Conservation (phyloP, 2,113 vertebrate genomes). For the Meriones unguiculatus region DNA sequence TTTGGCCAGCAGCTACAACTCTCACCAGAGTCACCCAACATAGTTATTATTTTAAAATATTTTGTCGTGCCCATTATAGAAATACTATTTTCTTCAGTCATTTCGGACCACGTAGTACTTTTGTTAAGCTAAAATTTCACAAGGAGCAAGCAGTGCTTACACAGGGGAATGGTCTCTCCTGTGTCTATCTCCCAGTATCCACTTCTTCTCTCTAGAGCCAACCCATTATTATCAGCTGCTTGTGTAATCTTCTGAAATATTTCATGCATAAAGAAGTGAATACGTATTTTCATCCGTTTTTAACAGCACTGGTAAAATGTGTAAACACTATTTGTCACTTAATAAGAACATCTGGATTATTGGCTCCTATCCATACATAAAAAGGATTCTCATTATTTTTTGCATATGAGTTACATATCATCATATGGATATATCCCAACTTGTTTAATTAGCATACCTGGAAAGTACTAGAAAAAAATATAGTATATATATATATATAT, state of each 20-base stretch:
- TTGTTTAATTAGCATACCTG: constrained; percentile 5
- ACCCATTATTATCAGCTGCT: constrained; percentile 23
- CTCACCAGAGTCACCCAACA: background rate
- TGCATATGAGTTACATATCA: background rate
- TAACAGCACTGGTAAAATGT: background rate
- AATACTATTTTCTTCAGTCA: constrained; percentile 39
- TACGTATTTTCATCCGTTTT: background rate
- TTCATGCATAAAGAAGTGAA: constrained; percentile 19
- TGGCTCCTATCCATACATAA: background rate
- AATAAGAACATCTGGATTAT: constrained; percentile 34
- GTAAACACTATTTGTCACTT: constrained; percentile 29
- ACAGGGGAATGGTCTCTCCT: constrained; percentile 23
- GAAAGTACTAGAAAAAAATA: background rate
- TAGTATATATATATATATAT: no score
- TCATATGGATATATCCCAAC: background rate
- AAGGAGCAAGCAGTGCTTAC: constrained; percentile 34
- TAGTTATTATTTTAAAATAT: constrained; percentile 47
- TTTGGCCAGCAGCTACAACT: constrained; percentile 1
- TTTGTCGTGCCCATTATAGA: constrained; percentile 31
- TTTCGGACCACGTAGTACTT: constrained; percentile 38
- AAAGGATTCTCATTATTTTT: background rate
- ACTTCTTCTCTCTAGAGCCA: constrained; percentile 29
- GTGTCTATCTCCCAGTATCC: background rate
- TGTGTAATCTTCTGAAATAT: constrained; percentile 23
- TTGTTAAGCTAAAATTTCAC: constrained; percentile 54